phyloP scores from a whole-genome alignment of 2,113 vertebrate genomes.

The Dascyllus trimaculatus region DNA sequence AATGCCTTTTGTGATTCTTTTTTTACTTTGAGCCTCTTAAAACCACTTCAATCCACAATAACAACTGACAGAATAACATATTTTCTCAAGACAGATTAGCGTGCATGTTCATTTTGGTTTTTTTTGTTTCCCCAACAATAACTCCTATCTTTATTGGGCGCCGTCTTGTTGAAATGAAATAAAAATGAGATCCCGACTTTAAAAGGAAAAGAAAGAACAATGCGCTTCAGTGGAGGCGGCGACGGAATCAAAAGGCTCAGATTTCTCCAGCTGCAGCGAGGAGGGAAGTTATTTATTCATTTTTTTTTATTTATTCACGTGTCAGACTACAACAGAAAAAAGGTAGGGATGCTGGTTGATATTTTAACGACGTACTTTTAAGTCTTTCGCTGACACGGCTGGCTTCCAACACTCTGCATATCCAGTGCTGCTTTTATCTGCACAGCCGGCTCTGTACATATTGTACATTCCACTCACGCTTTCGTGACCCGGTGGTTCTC shows the following conservation, averaged over 20 bases:
- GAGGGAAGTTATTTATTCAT: conserved; percentile 22
- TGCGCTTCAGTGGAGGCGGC: background rate
- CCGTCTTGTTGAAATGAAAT: conserved; percentile 28
- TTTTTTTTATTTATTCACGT: conserved; percentile 24
- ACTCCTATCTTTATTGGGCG: background rate
- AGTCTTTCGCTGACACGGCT: background rate
- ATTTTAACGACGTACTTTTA: background rate
- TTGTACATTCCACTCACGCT: background rate
- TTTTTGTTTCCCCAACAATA: conserved; percentile 23
- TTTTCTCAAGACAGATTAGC: conserved; percentile 47
- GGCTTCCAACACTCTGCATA: background rate
- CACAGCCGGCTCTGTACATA: background rate
- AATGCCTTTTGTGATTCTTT: background rate
- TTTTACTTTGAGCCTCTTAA: background rate
- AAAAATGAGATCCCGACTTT: conserved; percentile 26
- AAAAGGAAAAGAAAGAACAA: conserved; percentile 42
- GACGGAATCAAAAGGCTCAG: conserved; percentile 25
- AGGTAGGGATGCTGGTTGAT: background rate
- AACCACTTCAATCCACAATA: conserved; percentile 23
- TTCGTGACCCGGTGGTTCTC: background rate
- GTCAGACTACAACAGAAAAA: background rate
- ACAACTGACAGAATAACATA: conserved; percentile 22
- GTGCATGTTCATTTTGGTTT: background rate
- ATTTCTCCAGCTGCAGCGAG: background rate
- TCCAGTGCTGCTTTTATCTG: background rate